Conservation (phyloP, 2,888 invertebrate genomes). For the Argyresthia albistria region DNA sequence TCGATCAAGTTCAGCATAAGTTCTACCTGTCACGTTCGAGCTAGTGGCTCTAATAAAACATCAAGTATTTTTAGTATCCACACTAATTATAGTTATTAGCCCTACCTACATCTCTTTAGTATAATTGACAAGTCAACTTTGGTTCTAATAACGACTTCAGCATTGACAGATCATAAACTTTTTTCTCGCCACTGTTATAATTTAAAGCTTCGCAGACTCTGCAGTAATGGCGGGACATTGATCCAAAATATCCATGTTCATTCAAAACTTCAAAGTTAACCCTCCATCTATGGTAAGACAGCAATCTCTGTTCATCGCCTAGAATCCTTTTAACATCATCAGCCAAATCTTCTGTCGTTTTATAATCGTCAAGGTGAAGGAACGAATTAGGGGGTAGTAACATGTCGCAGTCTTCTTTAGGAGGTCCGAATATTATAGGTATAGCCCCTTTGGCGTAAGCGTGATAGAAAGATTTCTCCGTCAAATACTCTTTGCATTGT, state of each 20-base stretch:
- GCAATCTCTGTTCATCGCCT: conserved; percentile 29
- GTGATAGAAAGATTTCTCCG: conserved; percentile 80
- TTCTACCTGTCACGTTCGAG: too few relatives aligned
- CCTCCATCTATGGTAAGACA: conserved; percentile 74
- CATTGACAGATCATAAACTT: conserved; percentile 23
- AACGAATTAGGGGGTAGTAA: conserved; percentile 76
- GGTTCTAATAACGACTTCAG: conserved; percentile 4
- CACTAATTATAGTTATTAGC: too few relatives aligned
- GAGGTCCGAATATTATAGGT: conserved; percentile 77
- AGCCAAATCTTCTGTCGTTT: conserved; percentile 60
- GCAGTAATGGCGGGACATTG: conserved; percentile 73
- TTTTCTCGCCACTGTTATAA: conserved; percentile 54
- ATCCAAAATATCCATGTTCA: conserved; percentile 79
- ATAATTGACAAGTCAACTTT: background rate
- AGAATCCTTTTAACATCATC: conserved; percentile 61
- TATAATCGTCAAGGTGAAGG: conserved; percentile 72
- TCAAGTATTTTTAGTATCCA: too few relatives aligned
- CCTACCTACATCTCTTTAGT: background rate
- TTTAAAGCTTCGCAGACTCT: conserved; percentile 79
- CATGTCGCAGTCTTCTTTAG: conserved; percentile 48
- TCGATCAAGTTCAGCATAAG: too few relatives aligned
- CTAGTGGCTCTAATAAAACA: too few relatives aligned
- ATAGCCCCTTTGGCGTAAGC: conserved; percentile 74
- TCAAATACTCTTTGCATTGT: conserved; percentile 78
- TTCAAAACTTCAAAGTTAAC: conserved; percentile 67